Percentiles rank a stretch among this genome's conserved stretches.
Evolutionary conservation across 2,113 vertebrate species (phyloP).

Genomic region (Thunnus maccoyii): DNA sequence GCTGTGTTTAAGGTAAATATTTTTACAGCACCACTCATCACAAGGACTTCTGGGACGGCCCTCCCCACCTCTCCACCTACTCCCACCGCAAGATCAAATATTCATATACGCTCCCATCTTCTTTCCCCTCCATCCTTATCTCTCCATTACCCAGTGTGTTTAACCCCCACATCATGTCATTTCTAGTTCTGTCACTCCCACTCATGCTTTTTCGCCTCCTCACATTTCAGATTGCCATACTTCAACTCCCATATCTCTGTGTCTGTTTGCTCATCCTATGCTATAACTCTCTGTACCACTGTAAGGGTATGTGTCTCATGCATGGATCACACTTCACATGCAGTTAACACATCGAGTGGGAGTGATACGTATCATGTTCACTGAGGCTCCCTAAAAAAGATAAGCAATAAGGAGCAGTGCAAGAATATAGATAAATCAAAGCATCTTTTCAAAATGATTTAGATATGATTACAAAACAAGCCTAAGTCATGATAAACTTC

Average conservation of each 20-base stretch:
- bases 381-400: not conserved
- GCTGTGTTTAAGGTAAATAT: conserved; percentile 77
- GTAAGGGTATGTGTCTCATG: not conserved
- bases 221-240: conserved; percentile 13
- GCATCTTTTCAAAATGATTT: no score
- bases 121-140: conserved; percentile 23
- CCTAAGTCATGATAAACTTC: no score
- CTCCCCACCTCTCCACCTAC: conserved; percentile 12
- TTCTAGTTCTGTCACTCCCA: conserved; percentile 44
- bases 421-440: not conserved
- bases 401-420: not conserved
- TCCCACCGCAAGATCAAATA: conserved; percentile 65
- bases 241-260: conserved; percentile 14
- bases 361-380: not conserved
- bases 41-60: conserved; percentile 61
- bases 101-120: conserved; percentile 58
- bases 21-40: conserved; percentile 73
- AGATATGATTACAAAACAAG: no score
- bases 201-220: conserved; percentile 11
- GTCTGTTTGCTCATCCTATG: not conserved
- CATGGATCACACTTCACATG: conserved; percentile 27
- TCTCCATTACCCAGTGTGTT: conserved; percentile 41
- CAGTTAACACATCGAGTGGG: conserved; percentile 17
- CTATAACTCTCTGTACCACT: not conserved
- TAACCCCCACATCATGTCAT: conserved; percentile 57